Percentiles rank a stretch among this genome's conserved stretches.
These are phyloP conservation scores for Stenchaetothrips biformis DNA, from an alignment of 2,888 invertebrate species.

Conservation along the genomic window DNA sequence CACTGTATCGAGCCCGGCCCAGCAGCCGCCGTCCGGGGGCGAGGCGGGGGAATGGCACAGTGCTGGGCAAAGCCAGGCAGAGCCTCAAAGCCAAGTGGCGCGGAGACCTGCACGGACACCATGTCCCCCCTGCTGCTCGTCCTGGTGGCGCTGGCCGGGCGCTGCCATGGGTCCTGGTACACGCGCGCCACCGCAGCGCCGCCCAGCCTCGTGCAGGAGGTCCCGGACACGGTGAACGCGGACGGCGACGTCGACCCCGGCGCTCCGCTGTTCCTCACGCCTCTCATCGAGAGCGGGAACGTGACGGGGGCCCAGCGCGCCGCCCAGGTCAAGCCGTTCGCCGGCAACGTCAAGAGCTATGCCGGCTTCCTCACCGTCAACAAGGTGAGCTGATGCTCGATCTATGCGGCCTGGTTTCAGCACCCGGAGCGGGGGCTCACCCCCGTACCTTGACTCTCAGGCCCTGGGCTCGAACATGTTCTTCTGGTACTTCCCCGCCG, in stretches of 20 bases:
- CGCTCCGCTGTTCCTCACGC: conserved; percentile 4
- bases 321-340: conserved; percentile 34
- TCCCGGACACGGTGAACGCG: background rate
- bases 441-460: conserved; percentile 34
- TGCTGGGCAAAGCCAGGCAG: too few species aligned
- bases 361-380: conserved; percentile 61
- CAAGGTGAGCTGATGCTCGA: conserved; percentile 42
- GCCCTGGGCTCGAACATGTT: conserved; percentile 48
- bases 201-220: conserved; percentile 9
- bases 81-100: too few species aligned
- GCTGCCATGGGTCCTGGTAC: conserved; percentile 4
- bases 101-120: too few species aligned
- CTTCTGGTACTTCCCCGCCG: conserved; percentile 52
- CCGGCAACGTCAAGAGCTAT: conserved; percentile 50
- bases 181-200: background rate
- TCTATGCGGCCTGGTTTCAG: background rate
- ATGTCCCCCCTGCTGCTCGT: background rate
- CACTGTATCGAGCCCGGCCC: too few species aligned
- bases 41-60: too few species aligned
- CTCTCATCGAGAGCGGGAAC: conserved; percentile 18
- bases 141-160: background rate
- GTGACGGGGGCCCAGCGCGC: conserved; percentile 28
- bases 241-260: conserved; percentile 13
- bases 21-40: too few species aligned
- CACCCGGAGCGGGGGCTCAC: background rate